Conservation (phyloP, 2,113 vertebrate species). For the Hystrix brachyura region DNA sequence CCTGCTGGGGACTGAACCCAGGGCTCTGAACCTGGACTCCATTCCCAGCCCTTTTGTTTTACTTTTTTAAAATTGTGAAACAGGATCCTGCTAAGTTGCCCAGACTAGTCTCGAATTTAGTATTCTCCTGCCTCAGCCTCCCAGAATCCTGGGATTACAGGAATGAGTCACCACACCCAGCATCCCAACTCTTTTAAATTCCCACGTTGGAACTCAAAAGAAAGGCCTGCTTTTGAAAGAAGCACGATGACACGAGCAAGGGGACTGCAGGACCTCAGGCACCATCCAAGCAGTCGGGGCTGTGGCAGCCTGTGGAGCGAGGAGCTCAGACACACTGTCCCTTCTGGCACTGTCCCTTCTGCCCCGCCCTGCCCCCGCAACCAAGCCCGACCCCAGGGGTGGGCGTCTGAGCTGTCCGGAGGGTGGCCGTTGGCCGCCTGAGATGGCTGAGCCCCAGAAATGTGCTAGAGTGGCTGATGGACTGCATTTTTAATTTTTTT, state of each 20-base stretch:
- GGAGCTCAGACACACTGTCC: neutral
- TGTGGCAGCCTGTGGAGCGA: fast-evolving
- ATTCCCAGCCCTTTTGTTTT: neutral
- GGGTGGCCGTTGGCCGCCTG: neutral
- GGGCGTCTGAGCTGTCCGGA: neutral
- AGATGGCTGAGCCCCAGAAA: neutral
- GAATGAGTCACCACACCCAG: neutral
- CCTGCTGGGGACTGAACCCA: neutral
- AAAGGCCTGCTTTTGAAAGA: neutral
- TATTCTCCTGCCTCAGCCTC: neutral
- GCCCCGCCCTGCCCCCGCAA: too few species aligned
- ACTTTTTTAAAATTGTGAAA: neutral
- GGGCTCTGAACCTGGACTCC: neutral
- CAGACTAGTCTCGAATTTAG: neutral
- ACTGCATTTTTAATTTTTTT: neutral
- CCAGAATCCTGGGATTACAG: neutral
- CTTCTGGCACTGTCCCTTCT: too few species aligned
- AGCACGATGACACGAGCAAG: neutral
- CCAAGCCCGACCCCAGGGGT: neutral
- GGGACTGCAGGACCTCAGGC: fast-evolving
- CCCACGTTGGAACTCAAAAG: neutral
- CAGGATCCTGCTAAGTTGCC: neutral
- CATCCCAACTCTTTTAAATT: neutral
- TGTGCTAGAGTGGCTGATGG: neutral
- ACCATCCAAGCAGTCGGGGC: neutral